phyloP scores from a whole-genome alignment of 2,797 vertebrate species.

The Squalus acanthias region DNA sequence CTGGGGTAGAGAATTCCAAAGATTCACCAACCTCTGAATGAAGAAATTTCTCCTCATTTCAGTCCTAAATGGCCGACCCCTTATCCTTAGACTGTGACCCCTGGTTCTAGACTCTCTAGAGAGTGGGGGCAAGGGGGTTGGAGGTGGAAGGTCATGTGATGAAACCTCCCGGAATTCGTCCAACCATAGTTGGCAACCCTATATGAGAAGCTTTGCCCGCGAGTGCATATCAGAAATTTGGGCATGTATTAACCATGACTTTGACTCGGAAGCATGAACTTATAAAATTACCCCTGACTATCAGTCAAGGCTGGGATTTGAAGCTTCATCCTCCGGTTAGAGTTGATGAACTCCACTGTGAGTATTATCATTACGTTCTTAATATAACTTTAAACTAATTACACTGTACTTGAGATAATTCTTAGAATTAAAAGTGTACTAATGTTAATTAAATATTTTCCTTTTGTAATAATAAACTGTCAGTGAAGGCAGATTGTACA shows the following conservation, averaged over 20 bases:
- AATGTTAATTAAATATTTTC: constrained; percentile 12
- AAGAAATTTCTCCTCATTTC: not conserved
- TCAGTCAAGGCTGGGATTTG: not conserved
- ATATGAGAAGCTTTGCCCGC: not conserved
- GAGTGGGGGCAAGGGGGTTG: not conserved
- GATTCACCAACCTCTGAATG: not conserved
- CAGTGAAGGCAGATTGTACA: not conserved
- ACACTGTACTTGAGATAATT: not conserved
- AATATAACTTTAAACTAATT: not conserved
- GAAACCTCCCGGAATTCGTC: too few species aligned
- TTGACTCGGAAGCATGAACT: not conserved
- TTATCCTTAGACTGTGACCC: not conserved
- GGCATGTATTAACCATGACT: not conserved
- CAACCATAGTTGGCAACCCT: too few species aligned
- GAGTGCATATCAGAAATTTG: not conserved
- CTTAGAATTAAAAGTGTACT: not conserved
- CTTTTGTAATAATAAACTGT: not conserved
- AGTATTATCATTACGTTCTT: constrained; percentile 3
- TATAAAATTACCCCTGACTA: not conserved
- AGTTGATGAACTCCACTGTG: not conserved
- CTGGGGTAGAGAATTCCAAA: not conserved
- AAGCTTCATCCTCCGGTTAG: too few species aligned
- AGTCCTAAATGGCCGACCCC: not conserved
- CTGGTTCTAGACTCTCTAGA: not conserved
- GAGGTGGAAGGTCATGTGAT: too few species aligned